Percentiles rank a stretch among this genome's conserved stretches.
Evolutionary conservation across 2,113 vertebrate genomes (phyloP).

Genomic region (Dolichotis patagonum): DNA sequence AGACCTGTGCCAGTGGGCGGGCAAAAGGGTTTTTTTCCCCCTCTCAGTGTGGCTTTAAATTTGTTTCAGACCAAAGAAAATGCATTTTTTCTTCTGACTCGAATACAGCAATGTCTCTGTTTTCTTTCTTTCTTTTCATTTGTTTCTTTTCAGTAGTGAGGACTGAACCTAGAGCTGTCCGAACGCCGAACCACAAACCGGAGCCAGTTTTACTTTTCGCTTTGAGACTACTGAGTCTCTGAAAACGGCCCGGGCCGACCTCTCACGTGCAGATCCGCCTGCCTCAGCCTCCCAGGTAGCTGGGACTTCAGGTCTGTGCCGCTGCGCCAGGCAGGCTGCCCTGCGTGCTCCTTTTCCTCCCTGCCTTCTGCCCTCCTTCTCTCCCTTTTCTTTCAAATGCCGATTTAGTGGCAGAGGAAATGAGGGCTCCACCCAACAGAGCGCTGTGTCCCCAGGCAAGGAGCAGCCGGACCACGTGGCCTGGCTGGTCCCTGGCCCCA

Average conservation of each 20-base stretch:
- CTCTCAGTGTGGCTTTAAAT: neutral
- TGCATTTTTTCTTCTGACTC: constrained; percentile 24
- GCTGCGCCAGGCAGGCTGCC: neutral
- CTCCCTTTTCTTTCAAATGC: neutral
- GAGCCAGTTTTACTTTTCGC: neutral
- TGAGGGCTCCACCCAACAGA: neutral
- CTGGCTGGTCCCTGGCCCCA: neutral
- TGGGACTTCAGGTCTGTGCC: neutral
- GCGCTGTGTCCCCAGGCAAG: neutral
- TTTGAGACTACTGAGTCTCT: neutral
- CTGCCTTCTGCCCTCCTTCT: neutral
- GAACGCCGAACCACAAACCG: neutral
- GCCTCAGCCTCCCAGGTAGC: neutral
- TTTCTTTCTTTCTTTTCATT: neutral
- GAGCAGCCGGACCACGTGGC: neutral
- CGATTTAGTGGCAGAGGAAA: neutral
- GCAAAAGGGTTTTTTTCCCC: neutral
- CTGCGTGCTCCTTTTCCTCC: neutral
- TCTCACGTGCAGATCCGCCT: neutral
- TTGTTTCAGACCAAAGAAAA: constrained; percentile 21
- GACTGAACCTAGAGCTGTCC: neutral
- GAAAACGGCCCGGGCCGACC: neutral
- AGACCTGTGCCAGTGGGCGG: neutral
- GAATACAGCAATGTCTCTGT: neutral
- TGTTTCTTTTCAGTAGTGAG: neutral